Evolutionary conservation across 2,888 invertebrate species (phyloP), one percentile per base, ranked within the genome.

Genomic region (Doris montereyensis): DNA sequence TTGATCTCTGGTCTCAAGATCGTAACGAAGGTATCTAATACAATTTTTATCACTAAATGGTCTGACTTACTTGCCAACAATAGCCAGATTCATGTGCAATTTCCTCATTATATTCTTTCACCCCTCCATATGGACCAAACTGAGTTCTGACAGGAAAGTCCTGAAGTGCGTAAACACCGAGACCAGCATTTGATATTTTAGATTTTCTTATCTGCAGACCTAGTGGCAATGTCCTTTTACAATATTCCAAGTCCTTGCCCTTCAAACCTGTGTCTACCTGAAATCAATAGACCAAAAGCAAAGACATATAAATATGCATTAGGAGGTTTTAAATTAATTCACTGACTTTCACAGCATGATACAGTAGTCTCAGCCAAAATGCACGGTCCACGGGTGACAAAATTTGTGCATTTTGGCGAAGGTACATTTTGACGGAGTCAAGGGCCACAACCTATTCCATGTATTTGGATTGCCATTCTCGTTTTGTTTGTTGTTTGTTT

Each of bases 101-200:
- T 34, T 87, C 85, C 8, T 72, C 78, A 78, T 87, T 81, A 5
- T 82, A 68, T 0, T 83, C 83, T 8, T 81, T 81, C 4, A 83
- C 86, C 8, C 91, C 91, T 76, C 86, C 85, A 82, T 91, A 91
- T 0, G 91, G 91, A 4, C 91, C 91, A 86, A 91, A 90, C 73
- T 87, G 81, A 21, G 86, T 84, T n/a, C 89, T 83, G 2, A 81
- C 79, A 24, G 85, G 83, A 65, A 91, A 82, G 28, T 82, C 76
- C 58, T 81, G 81, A 5, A 82, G 81, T 34, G 90, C 84, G 84
- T 86, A 89, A 0, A 89, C 89, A 17, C 91, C 91, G 1, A 86
- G 77, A 10, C 90, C 90, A 34, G 90, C 90, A 35, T 84, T 84
- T 3, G 85, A 84, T 34, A 91, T 89, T 28, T 78, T 81, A 2